Conservation (phyloP, 2,113 vertebrate genomes). For the Notarius lentiginosus region DNA sequence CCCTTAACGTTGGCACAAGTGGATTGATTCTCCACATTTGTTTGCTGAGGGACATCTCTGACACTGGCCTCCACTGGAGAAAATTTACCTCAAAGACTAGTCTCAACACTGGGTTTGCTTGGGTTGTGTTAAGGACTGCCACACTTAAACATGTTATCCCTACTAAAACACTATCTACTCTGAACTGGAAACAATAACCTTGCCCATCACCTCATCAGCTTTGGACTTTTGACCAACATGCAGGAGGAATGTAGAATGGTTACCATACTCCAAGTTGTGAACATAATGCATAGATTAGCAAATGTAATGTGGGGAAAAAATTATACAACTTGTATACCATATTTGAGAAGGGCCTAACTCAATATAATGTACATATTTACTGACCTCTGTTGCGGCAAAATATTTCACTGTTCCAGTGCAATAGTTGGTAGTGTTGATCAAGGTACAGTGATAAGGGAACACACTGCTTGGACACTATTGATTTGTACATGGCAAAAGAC, state of each 20-base stretch:
- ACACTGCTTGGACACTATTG: slow-evolving; percentile 15
- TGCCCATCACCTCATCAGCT: slow-evolving; percentile 39
- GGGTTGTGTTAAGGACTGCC: slow-evolving; percentile 41
- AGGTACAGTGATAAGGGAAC: slow-evolving; percentile 41
- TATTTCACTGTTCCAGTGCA: slow-evolving; percentile 42
- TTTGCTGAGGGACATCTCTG: slow-evolving; percentile 39
- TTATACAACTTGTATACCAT: slow-evolving; percentile 22
- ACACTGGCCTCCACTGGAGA: slow-evolving; percentile 28
- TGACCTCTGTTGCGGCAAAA: slow-evolving; percentile 34
- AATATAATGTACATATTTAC: slow-evolving; percentile 42
- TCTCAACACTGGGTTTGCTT: slow-evolving; percentile 75
- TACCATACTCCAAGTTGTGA: slow-evolving; percentile 16
- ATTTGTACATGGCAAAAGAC: slow-evolving; percentile 43
- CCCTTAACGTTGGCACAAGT: slow-evolving; percentile 40
- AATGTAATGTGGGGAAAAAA: slow-evolving; percentile 9
- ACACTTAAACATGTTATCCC: slow-evolving; percentile 45
- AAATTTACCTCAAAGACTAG: slow-evolving; percentile 53
- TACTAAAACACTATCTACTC: slow-evolving; percentile 47
- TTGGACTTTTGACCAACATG: slow-evolving; percentile 33
- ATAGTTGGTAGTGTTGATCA: slow-evolving; percentile 42
- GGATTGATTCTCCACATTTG: slow-evolving; percentile 41
- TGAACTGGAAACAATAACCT: slow-evolving; percentile 45
- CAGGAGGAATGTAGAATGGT: slow-evolving; percentile 21
- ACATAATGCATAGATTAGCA: slow-evolving; percentile 40
- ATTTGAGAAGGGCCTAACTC: slow-evolving; percentile 25